These are phyloP conservation scores for Brachyhypopomus occidentalis DNA, from an alignment of 2,113 vertebrate species.

Conservation along the genomic window DNA sequence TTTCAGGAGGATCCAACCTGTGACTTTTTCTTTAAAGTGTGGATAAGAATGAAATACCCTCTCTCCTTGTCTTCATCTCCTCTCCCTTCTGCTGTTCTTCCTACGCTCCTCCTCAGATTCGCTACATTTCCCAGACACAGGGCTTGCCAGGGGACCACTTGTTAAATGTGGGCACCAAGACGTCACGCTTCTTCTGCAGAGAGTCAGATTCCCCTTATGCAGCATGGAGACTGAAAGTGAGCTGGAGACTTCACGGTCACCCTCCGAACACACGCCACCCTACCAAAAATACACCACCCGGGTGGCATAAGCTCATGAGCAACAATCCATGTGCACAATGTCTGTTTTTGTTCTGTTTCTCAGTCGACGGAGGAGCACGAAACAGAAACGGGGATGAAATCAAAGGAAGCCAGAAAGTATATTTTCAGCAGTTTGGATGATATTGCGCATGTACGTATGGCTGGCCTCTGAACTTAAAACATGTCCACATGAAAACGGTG, in stretches of 20 bases:
- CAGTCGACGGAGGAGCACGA: conserved; percentile 97
- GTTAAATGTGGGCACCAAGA: conserved; percentile 93
- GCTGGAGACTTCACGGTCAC: neutral
- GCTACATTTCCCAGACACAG: conserved; percentile 99
- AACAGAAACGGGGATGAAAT: conserved; percentile 97
- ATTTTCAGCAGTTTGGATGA: conserved; percentile 99
- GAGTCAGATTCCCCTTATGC: conserved; percentile 88
- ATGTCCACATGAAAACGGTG: neutral
- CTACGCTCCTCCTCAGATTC: conserved; percentile 79
- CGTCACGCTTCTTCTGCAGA: conserved; percentile 83
- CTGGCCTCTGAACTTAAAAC: neutral
- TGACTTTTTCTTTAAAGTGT: too few relatives aligned
- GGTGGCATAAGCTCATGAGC: neutral
- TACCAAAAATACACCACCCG: neutral
- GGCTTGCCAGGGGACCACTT: conserved; percentile 92
- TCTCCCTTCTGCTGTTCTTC: neutral
- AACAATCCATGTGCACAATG: neutral
- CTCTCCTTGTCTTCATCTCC: neutral
- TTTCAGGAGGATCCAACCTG: too few relatives aligned
- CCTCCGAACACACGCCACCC: neutral
- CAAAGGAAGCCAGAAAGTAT: conserved; percentile 99
- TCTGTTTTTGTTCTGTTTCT: conserved; percentile 29
- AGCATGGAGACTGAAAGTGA: conserved; percentile 96
- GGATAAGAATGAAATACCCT: neutral
- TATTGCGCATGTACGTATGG: conserved; percentile 91